A percentile compares a stretch with the other conserved stretches of the same genome.
Evolutionary conservation across 1,140 invertebrate species (phyloP).

Genomic region (Pararge aegeria): DNA sequence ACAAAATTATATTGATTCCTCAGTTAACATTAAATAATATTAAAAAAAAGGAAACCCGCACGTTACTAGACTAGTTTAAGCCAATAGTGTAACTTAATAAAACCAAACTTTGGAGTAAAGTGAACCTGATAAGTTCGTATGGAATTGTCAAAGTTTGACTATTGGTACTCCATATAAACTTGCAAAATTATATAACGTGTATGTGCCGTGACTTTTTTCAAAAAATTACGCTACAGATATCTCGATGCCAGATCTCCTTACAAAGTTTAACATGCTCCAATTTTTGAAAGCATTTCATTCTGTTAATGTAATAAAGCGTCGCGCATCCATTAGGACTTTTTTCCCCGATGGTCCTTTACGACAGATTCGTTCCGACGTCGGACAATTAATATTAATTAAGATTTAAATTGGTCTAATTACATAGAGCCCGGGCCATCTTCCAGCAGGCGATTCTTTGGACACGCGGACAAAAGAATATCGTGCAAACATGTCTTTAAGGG

Average conservation of each 20-base stretch:
- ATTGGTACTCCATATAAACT: too few relatives aligned
- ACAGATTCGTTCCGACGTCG: constrained; percentile 71
- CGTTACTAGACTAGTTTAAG: too few relatives aligned
- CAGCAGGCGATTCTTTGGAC: constrained; percentile 48
- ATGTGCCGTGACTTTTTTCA: too few relatives aligned
- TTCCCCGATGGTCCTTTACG: constrained; percentile 59
- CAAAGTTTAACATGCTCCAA: constrained; percentile 37
- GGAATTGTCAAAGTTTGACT: too few relatives aligned
- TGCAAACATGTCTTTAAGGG: constrained; percentile 18
- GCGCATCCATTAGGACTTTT: constrained; percentile 58
- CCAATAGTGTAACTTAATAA: too few relatives aligned
- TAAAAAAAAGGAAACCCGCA: too few relatives aligned
- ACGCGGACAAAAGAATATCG: constrained; percentile 28
- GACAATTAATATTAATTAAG: constrained; percentile 79
- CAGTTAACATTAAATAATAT: too few relatives aligned
- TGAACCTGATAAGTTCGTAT: too few relatives aligned
- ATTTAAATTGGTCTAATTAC: constrained; percentile 79
- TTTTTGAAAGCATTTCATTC: constrained; percentile 39
- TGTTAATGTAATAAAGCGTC: constrained; percentile 58
- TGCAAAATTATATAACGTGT: too few relatives aligned
- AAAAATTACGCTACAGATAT: not conserved
- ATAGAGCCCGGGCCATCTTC: constrained; percentile 69
- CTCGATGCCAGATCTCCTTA: not conserved
- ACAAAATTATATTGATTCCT: too few relatives aligned
- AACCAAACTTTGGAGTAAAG: too few relatives aligned